Evolutionary conservation across 1,140 invertebrate species (phyloP).

Genomic region (Trachymyrmex cornetzi): DNA sequence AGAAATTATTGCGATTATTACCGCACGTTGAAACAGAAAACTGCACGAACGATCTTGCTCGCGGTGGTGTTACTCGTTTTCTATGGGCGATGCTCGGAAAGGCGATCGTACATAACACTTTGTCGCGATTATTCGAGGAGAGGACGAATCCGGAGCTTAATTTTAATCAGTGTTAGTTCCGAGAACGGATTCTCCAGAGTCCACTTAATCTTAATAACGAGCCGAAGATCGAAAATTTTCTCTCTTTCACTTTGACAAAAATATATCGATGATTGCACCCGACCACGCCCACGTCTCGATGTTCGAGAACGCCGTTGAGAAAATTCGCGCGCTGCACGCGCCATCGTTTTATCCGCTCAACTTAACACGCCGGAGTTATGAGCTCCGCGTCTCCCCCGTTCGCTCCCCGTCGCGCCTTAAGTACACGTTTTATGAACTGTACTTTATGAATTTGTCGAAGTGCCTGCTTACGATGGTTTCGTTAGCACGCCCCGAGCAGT

Average conservation of each 20-base stretch:
- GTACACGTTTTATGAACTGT: slow-evolving; percentile 72
- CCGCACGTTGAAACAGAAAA: slow-evolving; percentile 27
- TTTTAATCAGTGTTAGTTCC: slow-evolving; percentile 12
- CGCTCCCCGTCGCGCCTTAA: slow-evolving; percentile 44
- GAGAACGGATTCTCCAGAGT: not conserved
- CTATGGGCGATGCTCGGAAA: not conserved
- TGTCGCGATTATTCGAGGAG: not conserved
- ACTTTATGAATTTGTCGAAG: slow-evolving; percentile 79
- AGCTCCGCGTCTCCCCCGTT: slow-evolving; percentile 13
- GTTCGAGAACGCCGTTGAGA: not conserved
- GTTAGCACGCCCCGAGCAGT: slow-evolving; percentile 69
- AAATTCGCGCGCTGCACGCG: slow-evolving; percentile 53
- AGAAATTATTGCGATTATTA: slow-evolving; percentile 58
- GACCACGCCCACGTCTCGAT: slow-evolving; percentile 37
- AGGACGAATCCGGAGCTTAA: not conserved
- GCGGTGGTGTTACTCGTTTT: not conserved
- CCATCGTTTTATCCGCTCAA: slow-evolving; percentile 72
- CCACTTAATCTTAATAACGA: slow-evolving; percentile 27
- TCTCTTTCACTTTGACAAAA: slow-evolving; percentile 1
- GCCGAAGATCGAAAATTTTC: not conserved
- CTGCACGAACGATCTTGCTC: not conserved
- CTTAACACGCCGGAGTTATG: slow-evolving; percentile 69
- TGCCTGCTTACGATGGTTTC: slow-evolving; percentile 70
- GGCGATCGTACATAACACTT: not conserved
- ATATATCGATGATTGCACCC: not conserved